Base-by-base conservation (phyloP, 2,797 vertebrate species). In the Oreochromis grahami region DNA sequence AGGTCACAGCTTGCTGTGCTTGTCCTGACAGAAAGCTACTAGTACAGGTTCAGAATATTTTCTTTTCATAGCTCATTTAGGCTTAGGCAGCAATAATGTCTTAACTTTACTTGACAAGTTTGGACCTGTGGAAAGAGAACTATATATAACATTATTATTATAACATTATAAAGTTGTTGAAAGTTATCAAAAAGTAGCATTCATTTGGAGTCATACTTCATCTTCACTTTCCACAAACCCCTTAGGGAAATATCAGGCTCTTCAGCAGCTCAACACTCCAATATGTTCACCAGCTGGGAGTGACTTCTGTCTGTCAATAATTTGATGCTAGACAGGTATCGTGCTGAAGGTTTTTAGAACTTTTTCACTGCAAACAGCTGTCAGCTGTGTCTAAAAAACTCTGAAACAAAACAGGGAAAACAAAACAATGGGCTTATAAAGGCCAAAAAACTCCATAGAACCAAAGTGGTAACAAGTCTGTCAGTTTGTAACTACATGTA, bases 281-380 rank as follows among this genome's bases (percentile, higher is more conserved):
- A 74, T 74, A 74, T 74, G 45, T 74, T 74, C 26, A 74, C 43
- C 70, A 50, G 45, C 70, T 50, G 70, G 45, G 70, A 50, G 70
- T 74, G 70, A 50, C 26, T 50, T 50, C 70, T 74, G 45, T 74
- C 70, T 50, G 70, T 74, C 45, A 34, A 32, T 74, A 74, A 74
- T 32, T 32, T 74, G 70, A 32, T 74, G 70, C 26, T 29, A 74
- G 15, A 48, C 70, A 32, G 45, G 70, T 74, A 74, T 32, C 0
- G 12, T 74, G 70, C 17, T 32, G 68, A 13, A 74, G 10, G 6
- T 72, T 72, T 70, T 74, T 74, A 0, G 65, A 70, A 26, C 10
- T 5, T 32, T 72, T 72, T 48, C 1, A 50, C 45, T 32, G 11
- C 10, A 50, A 74, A 74, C 70, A 50, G 26, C 70, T 74, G 45